Evolutionary conservation across 2,888 invertebrate species (phyloP).

Genomic region (Eilema sororculum): DNA sequence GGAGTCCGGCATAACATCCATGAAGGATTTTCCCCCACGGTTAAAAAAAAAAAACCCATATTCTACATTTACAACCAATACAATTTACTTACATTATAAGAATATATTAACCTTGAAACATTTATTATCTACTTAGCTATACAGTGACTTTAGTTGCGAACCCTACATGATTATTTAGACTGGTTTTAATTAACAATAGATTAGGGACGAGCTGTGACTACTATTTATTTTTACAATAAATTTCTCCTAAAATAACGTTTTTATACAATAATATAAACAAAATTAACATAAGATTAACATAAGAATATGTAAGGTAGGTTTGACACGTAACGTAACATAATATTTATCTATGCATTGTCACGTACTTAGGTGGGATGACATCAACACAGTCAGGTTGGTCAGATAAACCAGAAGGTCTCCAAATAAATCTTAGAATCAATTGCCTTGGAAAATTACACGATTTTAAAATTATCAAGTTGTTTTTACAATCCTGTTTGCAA

Average conservation of each 20-base stretch:
- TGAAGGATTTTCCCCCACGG: no score
- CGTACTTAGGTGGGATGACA: constrained; percentile 1
- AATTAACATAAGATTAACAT: no score
- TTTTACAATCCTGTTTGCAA: constrained; percentile 42
- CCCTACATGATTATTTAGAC: background rate
- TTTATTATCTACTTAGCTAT: no score
- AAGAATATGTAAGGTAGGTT: background rate
- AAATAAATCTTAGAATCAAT: constrained; percentile 15
- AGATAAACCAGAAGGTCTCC: constrained; percentile 17
- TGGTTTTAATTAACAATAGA: background rate
- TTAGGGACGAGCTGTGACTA: no score
- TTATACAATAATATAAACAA: background rate
- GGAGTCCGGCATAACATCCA: no score
- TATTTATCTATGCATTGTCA: constrained; percentile 1
- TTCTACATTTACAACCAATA: no score
- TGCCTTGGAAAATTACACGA: constrained; percentile 17
- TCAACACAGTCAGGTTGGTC: constrained; percentile 6
- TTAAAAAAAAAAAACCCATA: no score
- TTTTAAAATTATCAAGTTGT: constrained; percentile 27
- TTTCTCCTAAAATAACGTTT: background rate
- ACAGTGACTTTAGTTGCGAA: background rate
- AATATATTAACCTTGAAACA: background rate
- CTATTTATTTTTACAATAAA: background rate
- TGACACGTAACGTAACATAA: background rate
- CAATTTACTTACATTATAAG: background rate